Base-by-base conservation (phyloP, 2,888 invertebrate species). In the Orthonychiurus folsomi region DNA sequence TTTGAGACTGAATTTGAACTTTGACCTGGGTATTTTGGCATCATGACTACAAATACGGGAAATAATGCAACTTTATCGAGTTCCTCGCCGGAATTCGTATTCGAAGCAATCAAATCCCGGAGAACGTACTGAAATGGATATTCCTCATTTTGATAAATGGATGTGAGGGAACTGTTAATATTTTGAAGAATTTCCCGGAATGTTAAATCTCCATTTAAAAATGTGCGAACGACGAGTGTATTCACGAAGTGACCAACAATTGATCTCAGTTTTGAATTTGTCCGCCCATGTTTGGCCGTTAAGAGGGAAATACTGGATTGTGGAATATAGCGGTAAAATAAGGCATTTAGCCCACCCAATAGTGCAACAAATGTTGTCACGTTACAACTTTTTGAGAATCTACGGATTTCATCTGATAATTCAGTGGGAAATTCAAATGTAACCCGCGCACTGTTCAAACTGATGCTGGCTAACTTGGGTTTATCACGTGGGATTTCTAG, bases 121-220 rank as follows among this genome's bases (percentile, higher is more conserved):
- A 56, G 25, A 21, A 56, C 23, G 25, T 56, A 26, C 20, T 56
- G 56, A n/a, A 56, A 27, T 3, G 56, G 56, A 27, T 27, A 56
- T 9, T 56, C 23, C 23, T 56, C 27, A 21, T 56, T 27, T 20
- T 56, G 20, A 18, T 12, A 56, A n/a, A 21, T 3, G n/a, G 3
- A 18, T 2, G 28, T 37, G 20, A 56, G 28, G 5, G 27, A 28
- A 28, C 28, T 3, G 15, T 26, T 56, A 3, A 56, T 56, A 26
- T 18, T 9, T 28, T 26, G 18, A 9, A 28, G n/a, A 2, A 56
- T 12, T 27, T 25, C 20, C 27, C 15, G 9, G 20, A 56, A 56
- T n/a, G 5, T 28, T 2, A 26, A 3, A 3, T 26, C 28, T 28
- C 27, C 27, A 21, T 21, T 56, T 3, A 56, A 3, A 12, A 18